Percentiles rank a stretch among this genome's conserved stretches.
Evolutionary conservation across 2,113 vertebrate species (phyloP).

Genomic region (Cyprinodon tularosa): DNA sequence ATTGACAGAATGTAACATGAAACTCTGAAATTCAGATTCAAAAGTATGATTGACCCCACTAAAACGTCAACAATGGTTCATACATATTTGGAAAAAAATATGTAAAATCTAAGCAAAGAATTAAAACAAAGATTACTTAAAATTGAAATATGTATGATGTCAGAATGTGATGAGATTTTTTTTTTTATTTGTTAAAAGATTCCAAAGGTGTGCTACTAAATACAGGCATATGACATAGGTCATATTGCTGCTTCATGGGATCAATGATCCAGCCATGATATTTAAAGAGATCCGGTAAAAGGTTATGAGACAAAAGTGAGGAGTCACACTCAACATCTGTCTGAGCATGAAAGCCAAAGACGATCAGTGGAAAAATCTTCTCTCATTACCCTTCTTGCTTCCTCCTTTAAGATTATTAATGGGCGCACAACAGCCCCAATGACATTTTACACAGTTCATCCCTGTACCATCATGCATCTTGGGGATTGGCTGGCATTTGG

Average conservation of each 20-base stretch:
- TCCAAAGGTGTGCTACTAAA: not conserved
- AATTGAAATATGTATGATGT: not conserved
- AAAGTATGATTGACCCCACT: too few relatives aligned
- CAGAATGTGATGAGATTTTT: not conserved
- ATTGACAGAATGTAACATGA: too few relatives aligned
- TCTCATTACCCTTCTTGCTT: slow-evolving; percentile 78
- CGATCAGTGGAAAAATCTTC: slow-evolving; percentile 83
- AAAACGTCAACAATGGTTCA: not conserved
- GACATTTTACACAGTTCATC: slow-evolving; percentile 84
- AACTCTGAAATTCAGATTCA: too few relatives aligned
- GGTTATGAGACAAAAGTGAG: slow-evolving; percentile 73
- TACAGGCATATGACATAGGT: slow-evolving; percentile 31
- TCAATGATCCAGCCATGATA: slow-evolving; percentile 12
- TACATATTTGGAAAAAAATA: not conserved
- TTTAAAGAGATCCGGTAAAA: slow-evolving; percentile 64
- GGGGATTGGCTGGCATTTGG: slow-evolving; percentile 89
- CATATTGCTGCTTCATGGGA: slow-evolving; percentile 6
- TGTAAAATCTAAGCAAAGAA: too few relatives aligned
- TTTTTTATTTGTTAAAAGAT: not conserved
- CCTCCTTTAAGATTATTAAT: slow-evolving; percentile 86
- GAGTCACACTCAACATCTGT: slow-evolving; percentile 84
- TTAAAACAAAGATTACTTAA: too few relatives aligned
- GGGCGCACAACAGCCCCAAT: slow-evolving; percentile 75
- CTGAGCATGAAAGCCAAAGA: slow-evolving; percentile 77
- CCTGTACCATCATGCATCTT: slow-evolving; percentile 81